Percentiles rank a stretch among this genome's conserved stretches.
Evolutionary conservation across 2,797 vertebrate genomes (phyloP).

Genomic region (Microctenopoma lineatum): DNA sequence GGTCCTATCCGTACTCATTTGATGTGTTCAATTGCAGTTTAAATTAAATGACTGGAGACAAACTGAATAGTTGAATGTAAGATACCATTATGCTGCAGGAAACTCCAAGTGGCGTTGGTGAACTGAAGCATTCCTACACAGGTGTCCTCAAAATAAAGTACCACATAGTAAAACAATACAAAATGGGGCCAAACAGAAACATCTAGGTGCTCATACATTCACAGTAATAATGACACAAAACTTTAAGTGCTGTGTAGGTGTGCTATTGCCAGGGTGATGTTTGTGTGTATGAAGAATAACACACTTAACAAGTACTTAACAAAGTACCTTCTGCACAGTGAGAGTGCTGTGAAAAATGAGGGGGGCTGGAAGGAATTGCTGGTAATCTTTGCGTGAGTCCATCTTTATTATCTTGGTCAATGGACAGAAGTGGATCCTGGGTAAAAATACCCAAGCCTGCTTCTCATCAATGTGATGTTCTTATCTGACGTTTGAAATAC

Average conservation of each 20-base stretch:
- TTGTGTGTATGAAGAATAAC: conserved; percentile 74
- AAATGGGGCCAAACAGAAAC: background rate
- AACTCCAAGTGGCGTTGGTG: background rate
- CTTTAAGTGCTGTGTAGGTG: conserved; percentile 31
- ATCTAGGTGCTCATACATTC: background rate
- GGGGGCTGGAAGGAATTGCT: conserved; percentile 51
- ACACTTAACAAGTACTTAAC: conserved; percentile 83
- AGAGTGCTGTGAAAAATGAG: conserved; percentile 71
- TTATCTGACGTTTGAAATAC: conserved; percentile 82
- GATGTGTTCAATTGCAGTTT: background rate
- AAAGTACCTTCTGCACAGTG: conserved; percentile 81
- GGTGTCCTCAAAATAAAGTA: background rate
- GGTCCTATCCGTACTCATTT: background rate
- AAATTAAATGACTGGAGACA: background rate
- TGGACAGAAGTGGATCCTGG: conserved; percentile 84
- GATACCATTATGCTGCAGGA: background rate
- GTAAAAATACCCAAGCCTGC: conserved; percentile 86
- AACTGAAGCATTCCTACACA: background rate
- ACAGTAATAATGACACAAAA: conserved; percentile 7
- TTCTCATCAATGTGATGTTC: conserved; percentile 79
- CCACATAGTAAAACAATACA: background rate
- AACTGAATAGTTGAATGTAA: background rate
- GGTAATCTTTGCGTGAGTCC: conserved; percentile 77
- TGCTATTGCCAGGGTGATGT: conserved; percentile 69
- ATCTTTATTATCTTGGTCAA: conserved; percentile 84